These are phyloP conservation scores for Micromys minutus DNA, from an alignment of 2,113 vertebrate species.

Conservation along the genomic window DNA sequence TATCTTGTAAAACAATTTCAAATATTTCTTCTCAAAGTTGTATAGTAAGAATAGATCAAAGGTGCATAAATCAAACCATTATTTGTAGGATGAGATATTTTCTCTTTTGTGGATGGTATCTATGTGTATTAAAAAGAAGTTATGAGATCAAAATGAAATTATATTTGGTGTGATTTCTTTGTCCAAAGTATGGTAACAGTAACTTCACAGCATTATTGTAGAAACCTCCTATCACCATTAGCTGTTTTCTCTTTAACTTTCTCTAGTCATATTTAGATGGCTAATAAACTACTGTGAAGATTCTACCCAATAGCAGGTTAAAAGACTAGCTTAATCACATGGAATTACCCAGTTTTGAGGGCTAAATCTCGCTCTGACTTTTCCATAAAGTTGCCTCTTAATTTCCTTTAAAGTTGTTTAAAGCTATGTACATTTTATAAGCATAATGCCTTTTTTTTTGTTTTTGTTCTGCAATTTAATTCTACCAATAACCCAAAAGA, in stretches of 20 bases:
- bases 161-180: background rate
- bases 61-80: background rate
- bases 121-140: background rate
- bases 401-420: background rate
- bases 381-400: background rate
- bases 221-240: background rate
- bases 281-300: background rate
- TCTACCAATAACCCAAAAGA: slow-evolving; percentile 33
- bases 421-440: slow-evolving; percentile 15
- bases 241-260: background rate
- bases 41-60: background rate
- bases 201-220: background rate
- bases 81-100: background rate
- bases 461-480: slow-evolving; percentile 48
- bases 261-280: background rate
- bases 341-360: background rate
- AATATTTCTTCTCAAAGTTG: background rate
- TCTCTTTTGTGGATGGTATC: background rate
- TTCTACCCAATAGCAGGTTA: background rate
- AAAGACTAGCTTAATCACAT: background rate
- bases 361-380: background rate
- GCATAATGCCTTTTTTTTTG: background rate
- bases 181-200: fast-evolving
- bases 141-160: background rate
- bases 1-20: background rate